A percentile compares a stretch with the other conserved stretches of the same genome.
phyloP scores from a whole-genome alignment of 1,140 invertebrate species.

The Anastrepha obliqua region DNA sequence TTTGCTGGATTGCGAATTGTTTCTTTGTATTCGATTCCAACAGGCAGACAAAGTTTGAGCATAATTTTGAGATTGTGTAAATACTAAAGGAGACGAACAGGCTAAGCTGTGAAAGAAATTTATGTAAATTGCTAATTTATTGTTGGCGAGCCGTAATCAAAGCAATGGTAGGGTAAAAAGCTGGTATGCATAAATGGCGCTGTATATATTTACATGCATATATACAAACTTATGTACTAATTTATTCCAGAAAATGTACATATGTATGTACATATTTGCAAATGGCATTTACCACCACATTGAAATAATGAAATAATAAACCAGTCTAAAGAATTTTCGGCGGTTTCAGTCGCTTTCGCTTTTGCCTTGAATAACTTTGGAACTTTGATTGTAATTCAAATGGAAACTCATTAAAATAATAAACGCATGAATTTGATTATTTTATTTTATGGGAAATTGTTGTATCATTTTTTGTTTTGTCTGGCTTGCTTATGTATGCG shows the following conservation, averaged over 20 bases:
- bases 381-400: conserved; percentile 51
- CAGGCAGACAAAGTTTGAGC: conserved; percentile 35
- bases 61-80: conserved; percentile 46
- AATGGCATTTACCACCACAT: conserved; percentile 9
- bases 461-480: background rate
- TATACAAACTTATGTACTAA: too few species aligned
- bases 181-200: background rate
- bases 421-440: conserved; percentile 52
- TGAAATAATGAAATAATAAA: conserved; percentile 34
- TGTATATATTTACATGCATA: conserved; percentile 1
- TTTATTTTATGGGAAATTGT: background rate
- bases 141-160: conserved; percentile 20
- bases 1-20: background rate
- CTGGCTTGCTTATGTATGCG: background rate
- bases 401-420: conserved; percentile 54
- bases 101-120: conserved; percentile 45
- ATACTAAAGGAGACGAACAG: background rate
- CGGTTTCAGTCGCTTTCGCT: background rate
- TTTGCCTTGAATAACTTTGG: conserved; percentile 28
- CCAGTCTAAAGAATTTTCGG: background rate
- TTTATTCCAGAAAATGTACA: background rate
- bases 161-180: conserved; percentile 18
- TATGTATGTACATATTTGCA: background rate
- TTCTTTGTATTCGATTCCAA: background rate
- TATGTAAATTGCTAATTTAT: conserved; percentile 52